phyloP scores from a whole-genome alignment of 2,113 vertebrate genomes.

The Paradoxurus hermaphroditus region DNA sequence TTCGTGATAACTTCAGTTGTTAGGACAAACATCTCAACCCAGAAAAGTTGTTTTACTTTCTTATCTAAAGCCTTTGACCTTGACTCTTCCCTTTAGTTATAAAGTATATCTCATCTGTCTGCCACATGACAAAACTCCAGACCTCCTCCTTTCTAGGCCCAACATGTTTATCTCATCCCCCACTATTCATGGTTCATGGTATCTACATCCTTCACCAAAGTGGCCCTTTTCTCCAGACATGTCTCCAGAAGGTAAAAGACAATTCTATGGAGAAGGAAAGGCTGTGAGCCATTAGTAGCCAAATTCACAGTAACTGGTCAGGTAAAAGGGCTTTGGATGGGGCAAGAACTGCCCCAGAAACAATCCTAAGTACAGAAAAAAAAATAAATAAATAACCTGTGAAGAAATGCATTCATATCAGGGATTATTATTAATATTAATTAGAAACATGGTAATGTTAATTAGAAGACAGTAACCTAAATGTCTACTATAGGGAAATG shows the following conservation, averaged over 20 bases:
- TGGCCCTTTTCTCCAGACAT: neutral
- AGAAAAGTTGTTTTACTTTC: neutral
- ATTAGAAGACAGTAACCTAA: conserved; percentile 47
- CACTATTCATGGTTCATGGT: neutral
- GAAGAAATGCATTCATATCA: neutral
- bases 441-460: conserved; percentile 36
- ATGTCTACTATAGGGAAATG: neutral
- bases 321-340: neutral
- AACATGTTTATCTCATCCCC: neutral
- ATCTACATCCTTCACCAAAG: neutral
- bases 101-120: neutral
- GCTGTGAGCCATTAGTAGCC: neutral
- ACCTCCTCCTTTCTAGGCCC: neutral
- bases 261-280: neutral
- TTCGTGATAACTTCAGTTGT: neutral
- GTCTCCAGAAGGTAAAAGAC: neutral
- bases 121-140: neutral
- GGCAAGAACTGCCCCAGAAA: neutral
- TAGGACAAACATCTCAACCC: neutral
- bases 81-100: neutral
- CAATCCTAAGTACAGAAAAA: neutral
- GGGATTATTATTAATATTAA: conserved; percentile 31
- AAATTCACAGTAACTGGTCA: neutral
- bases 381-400: neutral
- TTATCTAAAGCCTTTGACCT: conserved; percentile 23